Evolutionary conservation across 2,797 vertebrate species (phyloP).

Genomic region (Amazonetta brasiliensis): DNA sequence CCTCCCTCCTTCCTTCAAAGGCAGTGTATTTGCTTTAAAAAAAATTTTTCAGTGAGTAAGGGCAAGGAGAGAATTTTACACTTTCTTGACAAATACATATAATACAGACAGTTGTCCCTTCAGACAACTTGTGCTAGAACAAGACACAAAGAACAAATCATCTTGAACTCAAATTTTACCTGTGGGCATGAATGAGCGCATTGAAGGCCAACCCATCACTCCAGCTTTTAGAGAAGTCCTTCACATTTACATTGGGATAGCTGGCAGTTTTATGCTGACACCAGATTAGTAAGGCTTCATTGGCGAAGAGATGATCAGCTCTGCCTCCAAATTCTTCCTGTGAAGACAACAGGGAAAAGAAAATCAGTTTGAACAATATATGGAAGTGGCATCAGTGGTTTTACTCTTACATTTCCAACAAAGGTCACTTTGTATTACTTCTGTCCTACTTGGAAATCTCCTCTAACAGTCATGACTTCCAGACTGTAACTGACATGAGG

Average conservation of each 20-base stretch:
- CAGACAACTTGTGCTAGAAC: background rate
- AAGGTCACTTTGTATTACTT: background rate
- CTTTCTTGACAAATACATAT: background rate
- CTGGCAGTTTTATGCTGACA: slow-evolving; percentile 89
- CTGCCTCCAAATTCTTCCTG: slow-evolving; percentile 83
- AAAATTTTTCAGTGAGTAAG: background rate
- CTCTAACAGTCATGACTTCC: background rate
- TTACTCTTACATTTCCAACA: rapidly evolving
- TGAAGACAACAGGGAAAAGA: background rate
- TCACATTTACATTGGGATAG: slow-evolving; percentile 85
- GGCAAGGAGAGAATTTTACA: background rate
- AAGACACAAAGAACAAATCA: background rate
- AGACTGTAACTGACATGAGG: background rate
- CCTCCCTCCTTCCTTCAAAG: background rate
- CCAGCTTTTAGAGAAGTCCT: slow-evolving; percentile 92
- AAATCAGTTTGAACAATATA: background rate
- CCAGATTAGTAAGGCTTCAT: slow-evolving; percentile 92
- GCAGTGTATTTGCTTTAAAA: background rate
- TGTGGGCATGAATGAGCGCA: slow-evolving; percentile 90
- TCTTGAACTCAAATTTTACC: slow-evolving; percentile 71
- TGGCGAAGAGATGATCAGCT: slow-evolving; percentile 84
- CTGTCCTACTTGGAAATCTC: background rate
- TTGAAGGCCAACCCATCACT: slow-evolving; percentile 90
- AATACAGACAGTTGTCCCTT: background rate
- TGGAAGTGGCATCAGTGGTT: background rate